Conservation (phyloP, 2,113 vertebrate species). For the Fregetta grallaria region DNA sequence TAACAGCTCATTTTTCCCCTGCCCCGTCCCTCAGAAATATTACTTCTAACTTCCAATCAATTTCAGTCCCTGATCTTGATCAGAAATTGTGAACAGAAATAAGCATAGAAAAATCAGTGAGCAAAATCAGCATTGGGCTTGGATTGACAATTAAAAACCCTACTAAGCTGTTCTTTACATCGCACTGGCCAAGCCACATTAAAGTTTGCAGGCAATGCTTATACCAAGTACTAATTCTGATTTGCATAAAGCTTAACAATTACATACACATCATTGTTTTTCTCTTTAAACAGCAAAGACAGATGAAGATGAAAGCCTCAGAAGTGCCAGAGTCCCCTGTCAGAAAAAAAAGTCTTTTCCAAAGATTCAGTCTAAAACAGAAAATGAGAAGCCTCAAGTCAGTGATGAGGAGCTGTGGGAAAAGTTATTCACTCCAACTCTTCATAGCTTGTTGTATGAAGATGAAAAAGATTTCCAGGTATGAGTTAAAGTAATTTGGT, state of each 20-base stretch:
- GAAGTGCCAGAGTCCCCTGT: neutral
- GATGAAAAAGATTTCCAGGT: slow-evolving; percentile 72
- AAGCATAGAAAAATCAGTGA: neutral
- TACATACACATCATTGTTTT: neutral
- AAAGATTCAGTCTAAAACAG: neutral
- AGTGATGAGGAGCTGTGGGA: neutral
- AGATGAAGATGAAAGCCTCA: neutral
- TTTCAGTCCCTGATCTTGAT: neutral
- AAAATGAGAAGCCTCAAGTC: neutral
- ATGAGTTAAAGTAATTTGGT: neutral
- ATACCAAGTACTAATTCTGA: neutral
- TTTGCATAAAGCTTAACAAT: neutral
- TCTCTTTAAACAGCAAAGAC: neutral
- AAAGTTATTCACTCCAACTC: neutral
- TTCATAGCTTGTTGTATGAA: slow-evolving; percentile 44
- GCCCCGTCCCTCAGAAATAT: neutral
- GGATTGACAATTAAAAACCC: neutral
- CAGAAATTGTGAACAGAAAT: neutral
- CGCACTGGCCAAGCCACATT: neutral
- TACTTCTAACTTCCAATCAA: neutral
- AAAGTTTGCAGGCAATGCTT: neutral
- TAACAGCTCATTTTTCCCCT: neutral
- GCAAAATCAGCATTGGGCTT: neutral
- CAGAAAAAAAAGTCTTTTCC: neutral
- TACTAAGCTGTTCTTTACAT: neutral